Percentiles rank a stretch among this genome's conserved stretches.
Evolutionary conservation across 2,888 invertebrate species (phyloP).

Genomic region (Drosophila hamatofila): DNA sequence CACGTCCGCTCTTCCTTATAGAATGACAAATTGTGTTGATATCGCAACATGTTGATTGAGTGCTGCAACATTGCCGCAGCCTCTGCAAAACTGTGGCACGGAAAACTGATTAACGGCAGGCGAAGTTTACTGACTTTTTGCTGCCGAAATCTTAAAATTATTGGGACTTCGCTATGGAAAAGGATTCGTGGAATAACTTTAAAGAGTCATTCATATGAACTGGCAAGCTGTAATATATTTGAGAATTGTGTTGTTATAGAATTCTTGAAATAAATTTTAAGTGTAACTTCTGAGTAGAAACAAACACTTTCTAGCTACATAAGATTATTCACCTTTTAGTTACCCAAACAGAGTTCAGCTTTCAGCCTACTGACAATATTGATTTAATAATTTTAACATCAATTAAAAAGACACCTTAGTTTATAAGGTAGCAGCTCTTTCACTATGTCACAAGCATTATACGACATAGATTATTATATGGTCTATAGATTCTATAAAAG

Average conservation of each 20-base stretch:
- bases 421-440: slow-evolving; percentile 5
- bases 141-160: slow-evolving; percentile 1
- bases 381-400: not conserved
- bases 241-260: not conserved
- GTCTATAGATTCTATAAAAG: not conserved
- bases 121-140: not conserved
- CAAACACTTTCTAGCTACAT: too few species aligned
- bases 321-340: too few species aligned
- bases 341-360: too few species aligned
- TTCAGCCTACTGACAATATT: not conserved
- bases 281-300: too few species aligned
- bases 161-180: not conserved
- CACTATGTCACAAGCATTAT: not conserved
- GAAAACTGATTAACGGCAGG: not conserved
- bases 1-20: slow-evolving; percentile 39
- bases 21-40: slow-evolving; percentile 51
- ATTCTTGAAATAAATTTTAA: too few species aligned
- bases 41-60: slow-evolving; percentile 51
- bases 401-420: slow-evolving; percentile 5
- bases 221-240: too few species aligned
- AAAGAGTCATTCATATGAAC: too few species aligned
- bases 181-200: not conserved
- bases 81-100: not conserved
- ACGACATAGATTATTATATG: not conserved
- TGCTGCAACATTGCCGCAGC: slow-evolving; percentile 22